These are phyloP conservation scores for Ceuthmochares aereus DNA, from an alignment of 2,113 vertebrate species.

Conservation along the genomic window DNA sequence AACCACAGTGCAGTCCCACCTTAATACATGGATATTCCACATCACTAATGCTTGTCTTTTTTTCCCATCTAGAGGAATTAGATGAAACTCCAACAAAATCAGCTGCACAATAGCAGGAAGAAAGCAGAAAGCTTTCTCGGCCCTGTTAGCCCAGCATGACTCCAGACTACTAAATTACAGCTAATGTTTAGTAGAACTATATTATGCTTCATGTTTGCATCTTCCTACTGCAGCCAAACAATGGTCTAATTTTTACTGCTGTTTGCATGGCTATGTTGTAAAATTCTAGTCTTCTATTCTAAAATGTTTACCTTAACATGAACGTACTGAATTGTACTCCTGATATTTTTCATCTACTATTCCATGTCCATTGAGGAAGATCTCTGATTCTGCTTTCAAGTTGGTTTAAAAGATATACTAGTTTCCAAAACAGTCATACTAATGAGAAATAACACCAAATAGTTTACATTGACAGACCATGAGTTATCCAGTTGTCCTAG, in stretches of 20 bases:
- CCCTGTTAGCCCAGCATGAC: neutral
- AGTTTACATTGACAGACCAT: neutral
- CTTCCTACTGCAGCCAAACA: neutral
- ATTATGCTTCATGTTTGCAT: neutral
- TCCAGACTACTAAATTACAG: neutral
- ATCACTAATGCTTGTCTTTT: neutral
- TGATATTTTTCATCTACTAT: neutral
- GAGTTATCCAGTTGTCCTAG: neutral
- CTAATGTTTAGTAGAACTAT: neutral
- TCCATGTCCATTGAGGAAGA: neutral
- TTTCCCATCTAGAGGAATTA: neutral
- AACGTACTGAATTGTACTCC: neutral
- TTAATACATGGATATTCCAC: neutral
- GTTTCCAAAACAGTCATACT: neutral
- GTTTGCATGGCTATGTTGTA: neutral
- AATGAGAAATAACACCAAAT: neutral
- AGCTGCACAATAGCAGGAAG: neutral
- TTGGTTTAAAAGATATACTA: neutral
- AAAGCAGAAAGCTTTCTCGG: neutral
- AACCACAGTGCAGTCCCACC: neutral
- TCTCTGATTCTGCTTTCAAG: neutral
- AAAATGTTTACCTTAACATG: neutral
- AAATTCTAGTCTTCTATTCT: neutral
- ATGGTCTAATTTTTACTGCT: neutral
- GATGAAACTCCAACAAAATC: neutral